Percentiles rank a stretch among this genome's conserved stretches.
Conservation (phyloP, 37 sponge, comb jelly and placozoan genomes). For the Chondrilla cf. caribensis region DNA sequence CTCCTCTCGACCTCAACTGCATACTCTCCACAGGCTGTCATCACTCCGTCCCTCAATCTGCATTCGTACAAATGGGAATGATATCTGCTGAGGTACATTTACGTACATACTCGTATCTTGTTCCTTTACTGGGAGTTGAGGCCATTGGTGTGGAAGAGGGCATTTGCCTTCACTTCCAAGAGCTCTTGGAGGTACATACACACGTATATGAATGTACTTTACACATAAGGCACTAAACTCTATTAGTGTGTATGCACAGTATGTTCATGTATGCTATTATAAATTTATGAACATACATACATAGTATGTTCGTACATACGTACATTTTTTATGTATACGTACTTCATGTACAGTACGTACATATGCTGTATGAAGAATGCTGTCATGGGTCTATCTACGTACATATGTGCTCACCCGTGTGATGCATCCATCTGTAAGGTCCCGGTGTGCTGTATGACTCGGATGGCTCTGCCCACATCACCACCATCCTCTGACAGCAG, state of each 20-base stretch:
- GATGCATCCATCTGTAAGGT: not conserved
- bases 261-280: too few species aligned
- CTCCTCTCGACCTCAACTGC: not conserved
- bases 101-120: not conserved
- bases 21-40: not conserved
- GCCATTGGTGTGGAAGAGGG: constrained; percentile 58
- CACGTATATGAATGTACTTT: not conserved
- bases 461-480: not conserved
- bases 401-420: constrained; percentile 4
- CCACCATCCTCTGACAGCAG: constrained; percentile 12
- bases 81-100: not conserved
- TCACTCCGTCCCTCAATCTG: constrained; percentile 12
- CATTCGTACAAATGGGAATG: not conserved
- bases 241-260: too few species aligned
- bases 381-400: too few species aligned
- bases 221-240: too few species aligned
- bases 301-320: not conserved
- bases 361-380: too few species aligned
- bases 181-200: constrained; percentile 50
- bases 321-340: too few species aligned
- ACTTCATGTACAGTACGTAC: too few species aligned
- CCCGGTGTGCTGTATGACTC: constrained; percentile 8
- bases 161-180: constrained; percentile 63
- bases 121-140: constrained; percentile 50
- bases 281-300: constrained; percentile 9